Evolutionary conservation across 1,140 invertebrate species (phyloP).

Genomic region (Bombus fervidus): DNA sequence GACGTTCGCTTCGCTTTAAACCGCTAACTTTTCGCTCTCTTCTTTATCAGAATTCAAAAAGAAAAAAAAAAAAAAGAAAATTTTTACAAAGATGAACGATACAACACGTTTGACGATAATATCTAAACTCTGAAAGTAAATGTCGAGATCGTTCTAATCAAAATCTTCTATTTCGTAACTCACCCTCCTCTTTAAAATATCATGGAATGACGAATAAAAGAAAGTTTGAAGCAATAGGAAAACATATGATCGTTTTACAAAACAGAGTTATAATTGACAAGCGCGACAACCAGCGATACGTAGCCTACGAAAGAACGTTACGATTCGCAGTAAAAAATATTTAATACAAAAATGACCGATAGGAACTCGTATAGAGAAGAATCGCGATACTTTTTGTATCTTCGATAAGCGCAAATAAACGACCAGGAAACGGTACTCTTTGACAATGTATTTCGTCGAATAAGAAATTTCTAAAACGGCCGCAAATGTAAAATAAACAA

Average conservation of each 20-base stretch:
- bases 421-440: background rate
- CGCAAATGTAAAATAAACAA: background rate
- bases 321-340: too few relatives aligned
- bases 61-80: too few relatives aligned
- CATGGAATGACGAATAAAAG: background rate
- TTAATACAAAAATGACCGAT: too few relatives aligned
- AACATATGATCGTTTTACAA: too few relatives aligned
- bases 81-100: background rate
- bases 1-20: background rate
- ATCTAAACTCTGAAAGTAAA: background rate
- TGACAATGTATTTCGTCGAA: background rate
- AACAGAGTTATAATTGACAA: too few relatives aligned
- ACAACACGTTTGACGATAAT: background rate
- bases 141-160: background rate
- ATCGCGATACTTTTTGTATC: too few relatives aligned
- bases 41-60: too few relatives aligned
- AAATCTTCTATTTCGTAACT: background rate
- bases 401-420: too few relatives aligned
- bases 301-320: too few relatives aligned
- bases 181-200: background rate
- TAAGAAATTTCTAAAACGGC: background rate
- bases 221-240: too few relatives aligned
- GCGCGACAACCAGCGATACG: too few relatives aligned
- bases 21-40: background rate
- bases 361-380: too few relatives aligned